Percentiles rank a stretch among this genome's conserved stretches.
phyloP scores from a whole-genome alignment of 92 coral and sea anemone genomes.

The Phymanthus crucifer region DNA sequence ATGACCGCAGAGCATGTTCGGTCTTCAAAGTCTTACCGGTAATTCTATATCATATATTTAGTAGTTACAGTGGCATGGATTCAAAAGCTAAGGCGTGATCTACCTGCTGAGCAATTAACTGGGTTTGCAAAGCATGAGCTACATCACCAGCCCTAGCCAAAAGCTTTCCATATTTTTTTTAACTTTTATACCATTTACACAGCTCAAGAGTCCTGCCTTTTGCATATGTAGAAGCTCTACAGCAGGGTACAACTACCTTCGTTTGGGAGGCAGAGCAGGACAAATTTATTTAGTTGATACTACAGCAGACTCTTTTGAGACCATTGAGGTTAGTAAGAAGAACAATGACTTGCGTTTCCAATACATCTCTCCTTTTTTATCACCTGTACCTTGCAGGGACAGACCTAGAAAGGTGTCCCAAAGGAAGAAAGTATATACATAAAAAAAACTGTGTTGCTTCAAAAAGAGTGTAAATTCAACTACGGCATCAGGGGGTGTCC shows the following conservation, averaged over 20 bases:
- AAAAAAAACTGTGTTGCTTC: too few species aligned
- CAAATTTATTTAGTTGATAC: slow-evolving; percentile 70
- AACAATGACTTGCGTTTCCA: not conserved
- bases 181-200: not conserved
- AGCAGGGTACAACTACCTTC: slow-evolving; percentile 85
- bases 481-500: too few species aligned
- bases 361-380: not conserved
- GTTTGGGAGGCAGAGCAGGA: slow-evolving; percentile 89
- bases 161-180: not conserved
- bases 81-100: too few species aligned
- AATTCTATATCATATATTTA: not conserved
- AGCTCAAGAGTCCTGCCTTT: slow-evolving; percentile 81
- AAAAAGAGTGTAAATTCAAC: too few species aligned
- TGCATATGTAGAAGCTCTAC: slow-evolving; percentile 63
- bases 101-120: too few species aligned
- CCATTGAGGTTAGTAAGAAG: slow-evolving; percentile 7
- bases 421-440: too few species aligned
- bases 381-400: too few species aligned
- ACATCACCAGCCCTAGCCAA: too few species aligned
- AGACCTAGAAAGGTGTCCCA: too few species aligned
- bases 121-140: too few species aligned
- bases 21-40: slow-evolving; percentile 79
- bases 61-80: too few species aligned
- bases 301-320: slow-evolving; percentile 67
- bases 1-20: slow-evolving; percentile 77